Percentiles rank a stretch among this genome's conserved stretches.
Conservation (phyloP, 2,888 invertebrate species). For the Adelphocoris suturalis region DNA sequence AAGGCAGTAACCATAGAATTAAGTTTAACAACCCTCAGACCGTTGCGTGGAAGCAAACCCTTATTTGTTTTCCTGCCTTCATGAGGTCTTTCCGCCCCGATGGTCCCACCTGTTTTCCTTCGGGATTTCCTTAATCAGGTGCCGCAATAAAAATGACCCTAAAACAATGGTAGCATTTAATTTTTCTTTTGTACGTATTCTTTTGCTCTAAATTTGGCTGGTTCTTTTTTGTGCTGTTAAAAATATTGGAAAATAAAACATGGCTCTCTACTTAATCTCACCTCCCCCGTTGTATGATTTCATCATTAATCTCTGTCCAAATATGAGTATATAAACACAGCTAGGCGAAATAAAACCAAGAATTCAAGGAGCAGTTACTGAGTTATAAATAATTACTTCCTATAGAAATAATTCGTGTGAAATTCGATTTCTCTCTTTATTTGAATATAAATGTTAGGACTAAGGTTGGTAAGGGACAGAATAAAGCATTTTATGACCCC, state of each 20-base stretch:
- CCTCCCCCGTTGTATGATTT: neutral
- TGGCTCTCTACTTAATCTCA: neutral
- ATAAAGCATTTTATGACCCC: no score
- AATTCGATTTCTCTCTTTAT: no score
- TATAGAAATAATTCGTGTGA: no score
- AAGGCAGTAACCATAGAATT: constrained; percentile 42
- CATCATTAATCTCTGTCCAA: neutral
- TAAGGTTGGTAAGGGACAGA: no score
- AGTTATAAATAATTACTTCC: no score
- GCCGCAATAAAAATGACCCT: constrained; percentile 41
- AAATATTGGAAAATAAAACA: neutral
- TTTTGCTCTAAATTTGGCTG: constrained; percentile 9
- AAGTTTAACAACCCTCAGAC: constrained; percentile 51
- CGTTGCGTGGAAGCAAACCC: constrained; percentile 28
- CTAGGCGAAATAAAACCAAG: no score
- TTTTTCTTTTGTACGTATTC: neutral
- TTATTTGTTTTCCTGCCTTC: constrained; percentile 44
- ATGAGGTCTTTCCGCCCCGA: constrained; percentile 13
- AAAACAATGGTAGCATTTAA: constrained; percentile 28
- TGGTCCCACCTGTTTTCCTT: constrained; percentile 50
- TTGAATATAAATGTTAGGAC: no score
- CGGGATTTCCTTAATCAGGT: constrained; percentile 45
- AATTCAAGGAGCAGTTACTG: no score
- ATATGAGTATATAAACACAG: no score
- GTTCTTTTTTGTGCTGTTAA: neutral